A percentile compares a stretch with the other conserved stretches of the same genome.
These are phyloP conservation scores for Globodera ellingtonae DNA, from an alignment of 1,140 invertebrate species.

Conservation along the genomic window DNA sequence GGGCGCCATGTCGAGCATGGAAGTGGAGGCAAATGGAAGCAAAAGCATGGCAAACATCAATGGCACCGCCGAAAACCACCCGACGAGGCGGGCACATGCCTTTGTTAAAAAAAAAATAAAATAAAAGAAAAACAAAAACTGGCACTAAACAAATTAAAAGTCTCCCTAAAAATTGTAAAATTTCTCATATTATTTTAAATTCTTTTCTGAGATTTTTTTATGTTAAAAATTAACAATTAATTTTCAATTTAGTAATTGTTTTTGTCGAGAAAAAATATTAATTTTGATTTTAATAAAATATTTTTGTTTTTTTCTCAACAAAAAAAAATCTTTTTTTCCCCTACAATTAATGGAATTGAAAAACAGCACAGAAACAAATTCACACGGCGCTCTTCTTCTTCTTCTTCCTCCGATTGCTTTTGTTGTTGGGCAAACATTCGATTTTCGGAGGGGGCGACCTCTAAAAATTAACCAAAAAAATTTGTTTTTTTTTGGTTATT, in stretches of 20 bases:
- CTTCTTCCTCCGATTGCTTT: neutral
- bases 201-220: no score
- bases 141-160: no score
- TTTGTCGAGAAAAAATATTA: no score
- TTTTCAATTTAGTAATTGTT: no score
- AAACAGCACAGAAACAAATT: constrained; percentile 7
- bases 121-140: neutral
- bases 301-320: no score
- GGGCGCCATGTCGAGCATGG: constrained; percentile 12
- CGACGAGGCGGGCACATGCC: neutral
- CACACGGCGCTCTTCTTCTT: neutral
- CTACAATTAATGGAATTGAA: constrained; percentile 7
- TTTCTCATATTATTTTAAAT: no score
- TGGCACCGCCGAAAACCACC: neutral
- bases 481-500: no score
- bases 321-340: neutral
- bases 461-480: no score
- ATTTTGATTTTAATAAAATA: no score
- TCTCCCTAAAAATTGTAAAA: no score
- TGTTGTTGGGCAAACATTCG: neutral
- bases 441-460: no score
- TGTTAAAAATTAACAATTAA: no score
- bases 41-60: constrained; percentile 14
- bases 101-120: neutral
- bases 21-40: neutral